These are phyloP conservation scores for Neolamprologus modestus DNA, from an alignment of 2,113 vertebrate species.

Conservation along the genomic window DNA sequence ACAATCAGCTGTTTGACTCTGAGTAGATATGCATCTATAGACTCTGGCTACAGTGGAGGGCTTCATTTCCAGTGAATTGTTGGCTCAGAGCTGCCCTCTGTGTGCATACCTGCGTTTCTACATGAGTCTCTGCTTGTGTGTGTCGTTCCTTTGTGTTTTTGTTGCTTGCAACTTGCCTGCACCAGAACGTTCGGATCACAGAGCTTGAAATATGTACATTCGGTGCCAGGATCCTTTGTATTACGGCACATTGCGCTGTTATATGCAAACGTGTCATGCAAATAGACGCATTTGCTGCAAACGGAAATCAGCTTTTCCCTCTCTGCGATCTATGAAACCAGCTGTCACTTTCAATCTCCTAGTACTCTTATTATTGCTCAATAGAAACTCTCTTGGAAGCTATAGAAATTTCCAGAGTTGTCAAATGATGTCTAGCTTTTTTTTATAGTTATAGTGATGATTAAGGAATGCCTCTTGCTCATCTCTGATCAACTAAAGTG, in stretches of 20 bases:
- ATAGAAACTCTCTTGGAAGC: not conserved
- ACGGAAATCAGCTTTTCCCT: not conserved
- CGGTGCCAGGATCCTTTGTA: not conserved
- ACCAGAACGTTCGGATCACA: not conserved
- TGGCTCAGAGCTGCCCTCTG: slow-evolving; percentile 58
- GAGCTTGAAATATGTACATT: not conserved
- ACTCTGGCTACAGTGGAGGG: slow-evolving; percentile 28
- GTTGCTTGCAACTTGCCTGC: not conserved
- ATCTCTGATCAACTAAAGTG: slow-evolving; percentile 51
- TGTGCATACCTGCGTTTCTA: slow-evolving; percentile 53
- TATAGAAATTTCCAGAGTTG: not conserved
- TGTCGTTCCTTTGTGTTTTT: not conserved
- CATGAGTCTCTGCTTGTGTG: slow-evolving; percentile 21
- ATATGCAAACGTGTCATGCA: not conserved
- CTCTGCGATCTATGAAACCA: not conserved
- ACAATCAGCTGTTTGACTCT: slow-evolving; percentile 47
- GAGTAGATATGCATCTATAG: slow-evolving; percentile 52
- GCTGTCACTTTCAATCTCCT: not conserved
- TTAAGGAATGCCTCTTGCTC: slow-evolving; percentile 43
- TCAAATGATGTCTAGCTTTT: not conserved
- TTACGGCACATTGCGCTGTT: not conserved
- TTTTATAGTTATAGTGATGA: not conserved
- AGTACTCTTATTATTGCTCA: not conserved
- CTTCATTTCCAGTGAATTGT: slow-evolving; percentile 40
- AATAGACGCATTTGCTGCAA: not conserved